These are phyloP conservation scores for Palaemon carinicauda DNA, from an alignment of 1,140 invertebrate genomes.

Conservation along the genomic window DNA sequence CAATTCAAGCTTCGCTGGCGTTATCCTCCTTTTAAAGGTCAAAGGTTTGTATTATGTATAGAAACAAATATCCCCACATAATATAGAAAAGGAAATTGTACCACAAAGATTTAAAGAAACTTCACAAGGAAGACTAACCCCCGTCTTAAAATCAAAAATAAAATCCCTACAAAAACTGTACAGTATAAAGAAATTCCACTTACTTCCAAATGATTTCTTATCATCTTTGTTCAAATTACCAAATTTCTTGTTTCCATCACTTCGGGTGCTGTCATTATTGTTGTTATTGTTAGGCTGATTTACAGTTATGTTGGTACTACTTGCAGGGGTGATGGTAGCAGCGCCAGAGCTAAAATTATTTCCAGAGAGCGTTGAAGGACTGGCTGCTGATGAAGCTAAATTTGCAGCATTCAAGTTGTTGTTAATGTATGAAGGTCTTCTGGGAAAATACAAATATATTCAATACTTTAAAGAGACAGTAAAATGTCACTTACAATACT, in stretches of 20 bases:
- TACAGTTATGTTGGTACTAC: neutral
- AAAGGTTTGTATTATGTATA: no score
- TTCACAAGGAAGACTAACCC: no score
- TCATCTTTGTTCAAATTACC: constrained; percentile 17
- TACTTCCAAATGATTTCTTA: constrained; percentile 20
- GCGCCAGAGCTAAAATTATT: neutral
- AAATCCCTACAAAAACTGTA: no score
- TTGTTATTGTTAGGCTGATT: constrained; percentile 14
- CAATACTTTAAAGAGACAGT: no score
- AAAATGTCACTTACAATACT: no score
- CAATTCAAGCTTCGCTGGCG: no score
- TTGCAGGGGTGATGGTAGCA: neutral
- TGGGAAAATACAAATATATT: neutral
- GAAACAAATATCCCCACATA: no score
- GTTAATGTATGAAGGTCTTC: constrained; percentile 38
- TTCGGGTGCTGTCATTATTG: constrained; percentile 32
- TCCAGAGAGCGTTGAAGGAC: neutral
- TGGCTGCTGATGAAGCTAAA: neutral
- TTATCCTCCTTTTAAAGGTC: no score
- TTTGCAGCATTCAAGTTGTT: constrained; percentile 29
- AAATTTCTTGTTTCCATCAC: constrained; percentile 26
- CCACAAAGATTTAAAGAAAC: no score
- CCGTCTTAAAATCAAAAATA: no score
- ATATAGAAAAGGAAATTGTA: no score
- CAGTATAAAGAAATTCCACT: no score